These are phyloP conservation scores for Carposina sasakii DNA, from an alignment of 1,140 invertebrate species.

Conservation along the genomic window DNA sequence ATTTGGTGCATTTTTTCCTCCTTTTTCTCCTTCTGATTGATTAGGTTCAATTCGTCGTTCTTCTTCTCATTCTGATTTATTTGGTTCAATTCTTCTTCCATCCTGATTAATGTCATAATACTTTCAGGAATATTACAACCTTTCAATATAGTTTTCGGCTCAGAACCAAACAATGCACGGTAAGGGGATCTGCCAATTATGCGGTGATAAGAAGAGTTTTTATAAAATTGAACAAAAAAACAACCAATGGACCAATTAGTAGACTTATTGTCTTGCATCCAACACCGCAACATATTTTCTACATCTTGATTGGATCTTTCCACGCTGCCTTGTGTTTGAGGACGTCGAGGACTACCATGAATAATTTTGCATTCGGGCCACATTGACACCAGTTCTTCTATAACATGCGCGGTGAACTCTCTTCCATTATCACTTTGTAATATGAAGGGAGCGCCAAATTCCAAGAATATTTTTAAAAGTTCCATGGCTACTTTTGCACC, in stretches of 20 bases:
- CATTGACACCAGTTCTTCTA: slow-evolving; percentile 41
- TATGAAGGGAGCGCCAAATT: slow-evolving; percentile 45
- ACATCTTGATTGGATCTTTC: slow-evolving; percentile 44
- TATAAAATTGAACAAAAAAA: slow-evolving; percentile 37
- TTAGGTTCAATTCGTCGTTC: not conserved
- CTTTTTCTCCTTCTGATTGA: not conserved
- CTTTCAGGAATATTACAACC: slow-evolving; percentile 11
- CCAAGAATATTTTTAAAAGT: slow-evolving; percentile 38
- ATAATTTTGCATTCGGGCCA: slow-evolving; percentile 56
- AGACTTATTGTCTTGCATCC: slow-evolving; percentile 39
- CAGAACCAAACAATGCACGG: slow-evolving; percentile 39
- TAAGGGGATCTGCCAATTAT: slow-evolving; percentile 34
- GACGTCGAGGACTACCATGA: slow-evolving; percentile 34
- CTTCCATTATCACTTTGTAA: slow-evolving; percentile 47
- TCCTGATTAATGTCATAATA: slow-evolving; percentile 8
- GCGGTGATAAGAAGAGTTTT: slow-evolving; percentile 33
- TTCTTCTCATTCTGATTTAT: slow-evolving; percentile 2
- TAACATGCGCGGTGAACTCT: slow-evolving; percentile 49
- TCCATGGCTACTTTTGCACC: slow-evolving; percentile 31
- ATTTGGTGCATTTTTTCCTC: not conserved
- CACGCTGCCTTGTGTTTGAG: slow-evolving; percentile 26
- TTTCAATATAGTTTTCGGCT: slow-evolving; percentile 17
- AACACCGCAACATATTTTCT: slow-evolving; percentile 43
- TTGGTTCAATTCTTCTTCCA: not conserved
- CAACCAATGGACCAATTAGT: slow-evolving; percentile 42